Evolutionary conservation across 2,888 invertebrate genomes (phyloP), one percentile per base, ranked within the genome.

Genomic region (Yponomeuta evonymella): DNA sequence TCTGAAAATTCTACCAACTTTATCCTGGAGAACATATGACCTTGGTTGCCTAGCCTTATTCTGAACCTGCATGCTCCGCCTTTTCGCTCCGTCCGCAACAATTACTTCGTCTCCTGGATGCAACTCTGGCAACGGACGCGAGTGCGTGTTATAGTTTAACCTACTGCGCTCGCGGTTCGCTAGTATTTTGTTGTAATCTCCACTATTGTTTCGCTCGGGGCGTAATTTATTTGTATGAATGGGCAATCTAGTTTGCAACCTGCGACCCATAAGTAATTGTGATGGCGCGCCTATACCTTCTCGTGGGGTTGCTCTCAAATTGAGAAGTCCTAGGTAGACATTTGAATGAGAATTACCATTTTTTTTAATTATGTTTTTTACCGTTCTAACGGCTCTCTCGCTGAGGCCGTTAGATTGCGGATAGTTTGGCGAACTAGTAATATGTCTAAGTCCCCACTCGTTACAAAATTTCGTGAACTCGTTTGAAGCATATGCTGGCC

Each of bases 401-500:
- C 23, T 23, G 23, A 23, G 23, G 23, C 23, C 23, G 23, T 23
- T 23, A 23, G 23, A 23, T 23, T 23, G 23, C 23, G 23, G 23
- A 23, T 23, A 23, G 23, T 23, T 23, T 23, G 23, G 23, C 23
- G 23, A 23, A 23, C 23, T 23, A 23, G 23, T 23, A 23, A 23
- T 23, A 23, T 23, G 23, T 23, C 23, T 23, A 23, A 23, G 23
- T 67, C 11, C 68, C 68, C 68, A 68, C 9, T 68, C 51, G 5
- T 23, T 51, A n/a, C n/a, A 4, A 30, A 68, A 68, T 51, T 48
- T 9, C 8, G 10, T 48, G 48, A 68, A 68, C 30, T 68, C 68
- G 48, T 23, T 23, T 23, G 68, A 68, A 4, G 68, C 23, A 23
- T 68, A 68, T 5, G 68, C 67, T 29, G 66, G 64, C n/a, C 72